Conservation (phyloP, 37 sponge, comb jelly and placozoan genomes). For the Beroe forskalii region DNA sequence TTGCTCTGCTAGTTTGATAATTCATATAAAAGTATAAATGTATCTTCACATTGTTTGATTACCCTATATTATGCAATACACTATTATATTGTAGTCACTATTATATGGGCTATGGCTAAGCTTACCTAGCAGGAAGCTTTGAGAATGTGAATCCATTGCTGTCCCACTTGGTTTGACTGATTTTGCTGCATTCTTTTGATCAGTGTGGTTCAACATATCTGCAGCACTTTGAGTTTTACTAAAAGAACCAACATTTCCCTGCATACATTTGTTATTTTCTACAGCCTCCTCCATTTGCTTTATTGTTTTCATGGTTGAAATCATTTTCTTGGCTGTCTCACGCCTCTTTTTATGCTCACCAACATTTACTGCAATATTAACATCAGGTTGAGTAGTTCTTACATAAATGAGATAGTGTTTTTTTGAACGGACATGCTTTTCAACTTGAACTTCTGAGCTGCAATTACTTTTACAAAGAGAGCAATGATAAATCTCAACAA, state of each 20-base stretch:
- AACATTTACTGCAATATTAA: conserved; percentile 3
- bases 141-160: background rate
- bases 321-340: conserved; percentile 8
- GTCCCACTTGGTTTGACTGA: background rate
- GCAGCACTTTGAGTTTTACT: background rate
- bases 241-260: background rate
- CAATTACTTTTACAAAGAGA: conserved; percentile 32
- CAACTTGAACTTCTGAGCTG: conserved; percentile 46
- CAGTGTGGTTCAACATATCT: background rate
- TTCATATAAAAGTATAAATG: no score
- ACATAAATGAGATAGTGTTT: conserved; percentile 38
- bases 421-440: conserved; percentile 46
- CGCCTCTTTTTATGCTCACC: conserved; percentile 39
- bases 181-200: background rate
- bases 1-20: no score
- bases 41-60: no score
- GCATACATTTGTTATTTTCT: background rate
- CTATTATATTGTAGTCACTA: no score
- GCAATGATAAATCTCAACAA: background rate
- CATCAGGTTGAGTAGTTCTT: conserved; percentile 2
- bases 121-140: background rate
- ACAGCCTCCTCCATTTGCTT: conserved; percentile 21
- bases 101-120: no score
- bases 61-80: no score
- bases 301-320: conserved; percentile 8